These are phyloP conservation scores for Pomatorhinus ruficollis DNA, from an alignment of 2,113 vertebrate species.

Conservation along the genomic window DNA sequence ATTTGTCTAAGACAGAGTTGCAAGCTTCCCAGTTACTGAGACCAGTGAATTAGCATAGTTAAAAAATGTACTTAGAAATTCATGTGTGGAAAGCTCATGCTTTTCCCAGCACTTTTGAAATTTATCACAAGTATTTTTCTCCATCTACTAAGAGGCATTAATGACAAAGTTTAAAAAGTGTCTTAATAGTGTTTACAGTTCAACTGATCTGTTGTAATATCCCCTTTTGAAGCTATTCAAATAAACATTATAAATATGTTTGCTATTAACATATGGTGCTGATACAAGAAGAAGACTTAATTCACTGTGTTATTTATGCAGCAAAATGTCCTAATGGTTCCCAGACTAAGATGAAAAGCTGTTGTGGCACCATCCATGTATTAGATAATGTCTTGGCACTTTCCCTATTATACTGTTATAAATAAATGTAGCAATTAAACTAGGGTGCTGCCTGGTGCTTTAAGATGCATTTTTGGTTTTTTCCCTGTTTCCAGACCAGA, in stretches of 20 bases:
- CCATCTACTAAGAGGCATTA: background rate
- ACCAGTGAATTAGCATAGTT: background rate
- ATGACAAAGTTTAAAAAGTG: background rate
- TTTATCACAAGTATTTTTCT: background rate
- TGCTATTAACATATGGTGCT: slow-evolving; percentile 59
- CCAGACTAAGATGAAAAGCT: slow-evolving; percentile 76
- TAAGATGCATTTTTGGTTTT: background rate
- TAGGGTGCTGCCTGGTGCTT: slow-evolving; percentile 24
- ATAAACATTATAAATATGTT: slow-evolving; percentile 55
- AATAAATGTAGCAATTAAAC: slow-evolving; percentile 72
- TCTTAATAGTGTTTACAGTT: slow-evolving; percentile 28
- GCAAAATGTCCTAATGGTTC: slow-evolving; percentile 76
- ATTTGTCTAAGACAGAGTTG: background rate
- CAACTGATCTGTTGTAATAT: slow-evolving; percentile 2
- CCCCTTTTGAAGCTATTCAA: slow-evolving; percentile 27
- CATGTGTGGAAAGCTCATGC: background rate
- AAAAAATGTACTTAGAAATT: background rate
- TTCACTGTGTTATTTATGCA: slow-evolving; percentile 72
- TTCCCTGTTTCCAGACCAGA: slow-evolving; percentile 15
- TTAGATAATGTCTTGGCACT: slow-evolving; percentile 80
- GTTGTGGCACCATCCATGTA: slow-evolving; percentile 32
- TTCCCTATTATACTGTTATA: slow-evolving; percentile 64
- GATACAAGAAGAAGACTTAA: slow-evolving; percentile 63
- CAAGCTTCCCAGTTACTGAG: background rate
- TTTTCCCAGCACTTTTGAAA: background rate